Base-by-base conservation (phyloP, 2,113 vertebrate genomes). In the Electrona antarctica region DNA sequence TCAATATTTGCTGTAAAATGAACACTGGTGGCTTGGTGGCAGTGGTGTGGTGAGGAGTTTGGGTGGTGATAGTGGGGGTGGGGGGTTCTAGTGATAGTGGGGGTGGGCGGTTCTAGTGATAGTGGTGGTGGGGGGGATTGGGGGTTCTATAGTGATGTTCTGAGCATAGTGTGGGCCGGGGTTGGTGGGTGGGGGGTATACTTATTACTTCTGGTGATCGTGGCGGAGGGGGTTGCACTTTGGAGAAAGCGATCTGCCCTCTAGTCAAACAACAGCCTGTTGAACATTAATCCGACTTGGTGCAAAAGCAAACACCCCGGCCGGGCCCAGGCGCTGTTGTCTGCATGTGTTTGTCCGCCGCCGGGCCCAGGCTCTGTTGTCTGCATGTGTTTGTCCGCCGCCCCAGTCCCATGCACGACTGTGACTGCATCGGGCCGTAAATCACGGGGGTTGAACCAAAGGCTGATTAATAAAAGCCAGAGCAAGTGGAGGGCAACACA, bases 401-500 rank as follows among this genome's bases (percentile, higher is more conserved):
- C 52, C 33, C 60, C 28, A 3, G 63, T 76, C 74, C 67, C 63
- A 67, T 21, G 64, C 71, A 75, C 68, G 70, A 64, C 79, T 67
- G 78, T 75, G 79, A 73, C 74, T 77, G 55, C 78, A 71, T 78
- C 14, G 7, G 11, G 49, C 61, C 73, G 78, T 89, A 86, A 87
- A 91, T 92, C 87, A 90, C 60, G 74, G 65, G 63, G 77, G 61
- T 21, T 60, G 73, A 83, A 88, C 87, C 63, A 7, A 85, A 77
- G 85, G 66, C 75, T 73, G 80, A 88, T 91, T 88, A 89, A 90
- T 92, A 85, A 88, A 89, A 74, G 75, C 64, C 69, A 73, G 76
- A 81, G 83, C 83, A 86, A 92, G 82, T 69, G 64, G 75, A 88
- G 83, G 87, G 82, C 83, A 91, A 91, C 78, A 33, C 77, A 89